Evolutionary conservation across 2,797 vertebrate species (phyloP).

Genomic region (Esox lucius): DNA sequence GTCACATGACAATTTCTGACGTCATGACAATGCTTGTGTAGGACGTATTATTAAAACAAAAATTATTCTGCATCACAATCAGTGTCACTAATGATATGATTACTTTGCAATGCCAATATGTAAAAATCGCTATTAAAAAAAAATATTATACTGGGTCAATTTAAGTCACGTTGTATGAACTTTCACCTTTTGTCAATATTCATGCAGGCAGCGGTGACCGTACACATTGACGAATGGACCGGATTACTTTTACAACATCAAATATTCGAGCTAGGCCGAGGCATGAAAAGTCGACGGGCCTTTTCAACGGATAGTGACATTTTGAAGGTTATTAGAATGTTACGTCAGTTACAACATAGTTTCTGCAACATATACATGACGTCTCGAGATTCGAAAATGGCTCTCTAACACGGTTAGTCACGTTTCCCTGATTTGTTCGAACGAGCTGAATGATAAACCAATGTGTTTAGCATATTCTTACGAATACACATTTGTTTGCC

Average conservation of each 20-base stretch:
- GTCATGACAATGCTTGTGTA: not conserved
- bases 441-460: not conserved
- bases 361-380: not conserved
- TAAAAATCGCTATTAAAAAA: not conserved
- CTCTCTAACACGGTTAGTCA: not conserved
- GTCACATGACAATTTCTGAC: slow-evolving; percentile 5
- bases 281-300: not conserved
- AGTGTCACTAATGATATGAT: not conserved
- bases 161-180: not conserved
- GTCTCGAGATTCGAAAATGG: not conserved
- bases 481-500: not conserved
- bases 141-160: not conserved
- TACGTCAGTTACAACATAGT: not conserved
- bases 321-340: not conserved
- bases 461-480: not conserved
- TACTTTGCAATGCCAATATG: not conserved
- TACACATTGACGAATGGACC: not conserved
- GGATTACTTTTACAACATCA: not conserved
- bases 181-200: not conserved
- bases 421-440: not conserved
- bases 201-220: not conserved
- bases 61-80: not conserved
- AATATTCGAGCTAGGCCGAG: not conserved
- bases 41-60: not conserved
- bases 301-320: not conserved